A percentile compares a stretch with the other conserved stretches of the same genome.
Evolutionary conservation across 2,888 invertebrate species (phyloP).

Genomic region (Drosophila anceps): DNA sequence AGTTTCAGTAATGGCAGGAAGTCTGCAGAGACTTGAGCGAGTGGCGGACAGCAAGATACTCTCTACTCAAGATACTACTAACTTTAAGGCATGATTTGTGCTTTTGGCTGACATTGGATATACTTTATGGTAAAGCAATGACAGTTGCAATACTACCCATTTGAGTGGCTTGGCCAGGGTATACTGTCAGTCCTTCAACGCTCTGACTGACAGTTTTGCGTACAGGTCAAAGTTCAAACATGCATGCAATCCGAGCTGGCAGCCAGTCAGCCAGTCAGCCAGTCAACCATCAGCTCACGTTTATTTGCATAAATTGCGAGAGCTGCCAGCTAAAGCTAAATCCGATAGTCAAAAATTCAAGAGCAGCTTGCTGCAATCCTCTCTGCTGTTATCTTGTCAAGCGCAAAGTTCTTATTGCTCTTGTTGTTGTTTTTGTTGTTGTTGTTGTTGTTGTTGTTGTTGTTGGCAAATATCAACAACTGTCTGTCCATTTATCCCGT

Average conservation of each 20-base stretch:
- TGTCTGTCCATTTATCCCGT: slow-evolving; percentile 38
- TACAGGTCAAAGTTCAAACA: slow-evolving; percentile 42
- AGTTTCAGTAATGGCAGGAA: background rate
- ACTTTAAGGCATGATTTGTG: too few species aligned
- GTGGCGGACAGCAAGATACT: background rate
- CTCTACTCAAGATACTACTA: too few species aligned
- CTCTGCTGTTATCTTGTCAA: slow-evolving; percentile 59
- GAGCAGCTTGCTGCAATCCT: slow-evolving; percentile 18
- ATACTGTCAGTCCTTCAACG: background rate
- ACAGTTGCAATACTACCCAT: background rate
- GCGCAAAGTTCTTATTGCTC: too few species aligned
- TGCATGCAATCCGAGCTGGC: slow-evolving; percentile 9
- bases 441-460: slow-evolving; percentile 21
- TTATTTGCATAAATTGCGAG: slow-evolving; percentile 13
- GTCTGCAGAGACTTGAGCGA: too few species aligned
- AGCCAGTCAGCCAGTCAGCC: background rate
- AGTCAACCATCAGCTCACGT: slow-evolving; percentile 11
- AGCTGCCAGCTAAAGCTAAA: slow-evolving; percentile 40
- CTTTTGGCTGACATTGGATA: too few species aligned
- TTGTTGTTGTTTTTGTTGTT: too few species aligned
- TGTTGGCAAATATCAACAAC: slow-evolving; percentile 57
- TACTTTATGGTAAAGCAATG: too few species aligned
- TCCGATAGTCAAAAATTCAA: slow-evolving; percentile 6
- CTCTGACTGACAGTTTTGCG: slow-evolving; percentile 28
- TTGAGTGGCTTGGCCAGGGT: background rate